These are phyloP conservation scores for Teleogryllus occipitalis DNA, from an alignment of 1,140 invertebrate genomes.

Conservation along the genomic window DNA sequence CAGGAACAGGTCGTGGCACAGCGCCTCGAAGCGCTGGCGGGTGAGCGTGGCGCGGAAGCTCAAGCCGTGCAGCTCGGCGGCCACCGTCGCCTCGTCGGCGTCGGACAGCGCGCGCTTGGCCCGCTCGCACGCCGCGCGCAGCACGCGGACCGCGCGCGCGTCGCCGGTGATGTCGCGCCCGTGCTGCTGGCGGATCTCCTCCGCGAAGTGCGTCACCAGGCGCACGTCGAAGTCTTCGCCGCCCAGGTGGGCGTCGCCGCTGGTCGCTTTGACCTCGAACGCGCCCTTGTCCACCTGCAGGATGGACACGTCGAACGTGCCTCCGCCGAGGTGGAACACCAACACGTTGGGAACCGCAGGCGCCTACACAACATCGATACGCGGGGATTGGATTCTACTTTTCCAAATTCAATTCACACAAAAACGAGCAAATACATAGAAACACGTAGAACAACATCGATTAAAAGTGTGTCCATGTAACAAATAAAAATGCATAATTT, in stretches of 20 bases:
- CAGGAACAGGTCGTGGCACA: conserved; percentile 73
- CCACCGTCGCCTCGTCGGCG: conserved; percentile 56
- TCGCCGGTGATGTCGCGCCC: conserved; percentile 40
- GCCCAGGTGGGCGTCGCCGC: conserved; percentile 60
- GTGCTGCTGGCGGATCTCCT: conserved; percentile 43
- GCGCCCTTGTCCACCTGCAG: conserved; percentile 60
- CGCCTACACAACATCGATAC: not conserved
- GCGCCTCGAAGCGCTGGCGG: conserved; percentile 69
- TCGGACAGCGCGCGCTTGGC: conserved; percentile 75
- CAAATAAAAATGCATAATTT: too few species aligned
- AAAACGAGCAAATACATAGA: too few species aligned
- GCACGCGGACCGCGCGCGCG: conserved; percentile 38
- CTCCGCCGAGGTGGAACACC: conserved; percentile 45
- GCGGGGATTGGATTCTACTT: too few species aligned
- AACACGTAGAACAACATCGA: too few species aligned
- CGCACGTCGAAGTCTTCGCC: conserved; percentile 75
- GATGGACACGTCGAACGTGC: conserved; percentile 60
- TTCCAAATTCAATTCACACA: too few species aligned
- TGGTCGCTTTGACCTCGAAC: conserved; percentile 48
- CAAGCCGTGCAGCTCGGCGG: conserved; percentile 60
- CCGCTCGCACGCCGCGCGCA: conserved; percentile 58
- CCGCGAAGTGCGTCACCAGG: conserved; percentile 55
- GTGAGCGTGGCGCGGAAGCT: conserved; percentile 67
- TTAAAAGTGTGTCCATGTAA: too few species aligned
- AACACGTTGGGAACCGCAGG: conserved; percentile 35